Conservation (phyloP, 2,113 vertebrate genomes). For the Perca flavescens region DNA sequence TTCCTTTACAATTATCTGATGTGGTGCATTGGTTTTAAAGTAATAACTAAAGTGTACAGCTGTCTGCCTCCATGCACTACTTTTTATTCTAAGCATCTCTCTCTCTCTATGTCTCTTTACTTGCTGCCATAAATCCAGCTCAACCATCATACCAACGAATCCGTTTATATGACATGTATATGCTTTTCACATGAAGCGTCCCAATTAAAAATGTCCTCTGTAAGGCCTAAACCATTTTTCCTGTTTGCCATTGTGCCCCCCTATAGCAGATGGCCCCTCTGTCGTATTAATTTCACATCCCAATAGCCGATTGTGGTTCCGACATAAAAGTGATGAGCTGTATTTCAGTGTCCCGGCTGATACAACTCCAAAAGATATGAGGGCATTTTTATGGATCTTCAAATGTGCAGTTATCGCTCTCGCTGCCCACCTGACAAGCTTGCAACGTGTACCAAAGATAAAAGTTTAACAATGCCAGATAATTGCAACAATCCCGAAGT, state of each 20-base stretch:
- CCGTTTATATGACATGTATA: slow-evolving; percentile 78
- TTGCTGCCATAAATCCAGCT: slow-evolving; percentile 58
- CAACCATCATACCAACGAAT: slow-evolving; percentile 54
- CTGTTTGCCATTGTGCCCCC: slow-evolving; percentile 34
- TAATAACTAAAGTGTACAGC: slow-evolving; percentile 15
- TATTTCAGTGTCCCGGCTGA: slow-evolving; percentile 71
- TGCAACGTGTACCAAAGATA: slow-evolving; percentile 65
- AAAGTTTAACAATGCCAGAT: slow-evolving; percentile 70
- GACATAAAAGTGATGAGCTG: slow-evolving; percentile 79
- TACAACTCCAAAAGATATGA: slow-evolving; percentile 60
- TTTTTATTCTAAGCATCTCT: slow-evolving; percentile 12
- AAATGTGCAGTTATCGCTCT: slow-evolving; percentile 68
- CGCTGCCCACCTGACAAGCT: slow-evolving; percentile 65
- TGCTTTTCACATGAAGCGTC: slow-evolving; percentile 67
- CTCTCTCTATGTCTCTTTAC: slow-evolving; percentile 8
- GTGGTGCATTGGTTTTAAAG: slow-evolving; percentile 33
- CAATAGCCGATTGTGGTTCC: slow-evolving; percentile 67
- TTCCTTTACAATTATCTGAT: slow-evolving; percentile 26
- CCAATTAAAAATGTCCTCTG: slow-evolving; percentile 80
- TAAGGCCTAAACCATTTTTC: slow-evolving; percentile 57
- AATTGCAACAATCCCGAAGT: slow-evolving; percentile 27
- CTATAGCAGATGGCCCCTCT: slow-evolving; percentile 70
- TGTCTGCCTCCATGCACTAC: slow-evolving; percentile 1
- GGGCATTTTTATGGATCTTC: slow-evolving; percentile 71
- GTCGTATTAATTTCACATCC: slow-evolving; percentile 82